Percentiles rank a stretch among this genome's conserved stretches.
Conservation (phyloP, 2,888 invertebrate species). For the Eupithecia abbreviata region DNA sequence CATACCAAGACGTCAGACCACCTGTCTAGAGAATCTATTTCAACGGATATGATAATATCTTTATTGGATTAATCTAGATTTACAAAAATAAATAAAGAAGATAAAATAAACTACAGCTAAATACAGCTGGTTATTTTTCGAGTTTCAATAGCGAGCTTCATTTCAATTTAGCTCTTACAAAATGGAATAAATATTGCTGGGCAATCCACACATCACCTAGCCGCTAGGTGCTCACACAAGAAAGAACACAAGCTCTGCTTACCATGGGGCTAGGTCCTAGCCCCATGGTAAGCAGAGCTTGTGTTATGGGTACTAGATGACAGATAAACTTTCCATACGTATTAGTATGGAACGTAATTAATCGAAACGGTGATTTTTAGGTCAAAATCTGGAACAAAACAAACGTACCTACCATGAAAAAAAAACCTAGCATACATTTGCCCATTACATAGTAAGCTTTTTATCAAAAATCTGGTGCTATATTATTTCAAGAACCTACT, state of each 20-base stretch:
- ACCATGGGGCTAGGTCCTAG: too few relatives aligned
- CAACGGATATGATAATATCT: conserved; percentile 4
- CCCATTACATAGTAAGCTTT: background rate
- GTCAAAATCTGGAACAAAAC: background rate
- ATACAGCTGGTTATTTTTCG: background rate
- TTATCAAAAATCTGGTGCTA: background rate
- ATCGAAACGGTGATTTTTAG: background rate
- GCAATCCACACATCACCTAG: too few relatives aligned
- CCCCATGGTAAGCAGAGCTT: too few relatives aligned
- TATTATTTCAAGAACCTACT: too few relatives aligned
- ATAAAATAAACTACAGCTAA: conserved; percentile 1
- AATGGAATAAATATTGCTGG: background rate
- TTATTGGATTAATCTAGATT: conserved; percentile 6
- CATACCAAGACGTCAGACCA: conserved; percentile 25
- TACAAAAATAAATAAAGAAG: background rate
- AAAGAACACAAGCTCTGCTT: too few relatives aligned
- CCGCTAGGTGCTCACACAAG: too few relatives aligned
- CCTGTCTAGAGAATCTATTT: conserved; percentile 15
- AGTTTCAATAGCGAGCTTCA: background rate
- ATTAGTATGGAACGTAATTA: background rate
- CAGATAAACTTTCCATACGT: too few relatives aligned
- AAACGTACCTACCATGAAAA: background rate
- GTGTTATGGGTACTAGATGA: too few relatives aligned
- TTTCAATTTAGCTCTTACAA: background rate
- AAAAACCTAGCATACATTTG: background rate